These are phyloP conservation scores for Coccyzus lansbergi DNA, from an alignment of 2,797 vertebrate genomes.

Conservation along the genomic window DNA sequence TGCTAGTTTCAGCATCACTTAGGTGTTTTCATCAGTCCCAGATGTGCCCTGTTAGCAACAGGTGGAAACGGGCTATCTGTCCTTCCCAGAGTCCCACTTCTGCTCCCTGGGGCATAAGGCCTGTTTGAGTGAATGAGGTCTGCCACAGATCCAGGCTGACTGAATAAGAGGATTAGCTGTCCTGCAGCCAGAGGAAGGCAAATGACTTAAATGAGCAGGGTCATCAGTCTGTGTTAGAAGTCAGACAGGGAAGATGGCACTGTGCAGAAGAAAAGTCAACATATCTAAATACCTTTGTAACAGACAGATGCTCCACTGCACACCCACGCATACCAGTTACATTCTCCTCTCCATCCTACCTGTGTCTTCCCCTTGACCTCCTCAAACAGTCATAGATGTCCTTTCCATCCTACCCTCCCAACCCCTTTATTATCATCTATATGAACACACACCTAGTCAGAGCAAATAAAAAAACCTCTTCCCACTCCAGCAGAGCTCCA, in stretches of 20 bases:
- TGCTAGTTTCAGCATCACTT: neutral
- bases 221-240: neutral
- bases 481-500: neutral
- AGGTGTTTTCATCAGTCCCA: neutral
- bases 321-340: accelerated
- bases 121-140: neutral
- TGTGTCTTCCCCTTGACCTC: neutral
- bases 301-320: neutral
- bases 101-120: neutral
- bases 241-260: neutral
- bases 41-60: neutral
- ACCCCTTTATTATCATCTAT: neutral
- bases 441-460: neutral
- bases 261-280: neutral
- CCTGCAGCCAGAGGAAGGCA: neutral
- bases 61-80: neutral
- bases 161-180: neutral
- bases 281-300: neutral
- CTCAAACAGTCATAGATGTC: neutral
- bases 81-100: neutral
- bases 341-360: neutral
- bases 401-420: neutral
- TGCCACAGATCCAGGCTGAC: neutral
- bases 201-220: neutral
- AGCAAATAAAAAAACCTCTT: neutral